Base-by-base conservation (phyloP, 2,888 invertebrate species). In the Drosophila trichaetosa region DNA sequence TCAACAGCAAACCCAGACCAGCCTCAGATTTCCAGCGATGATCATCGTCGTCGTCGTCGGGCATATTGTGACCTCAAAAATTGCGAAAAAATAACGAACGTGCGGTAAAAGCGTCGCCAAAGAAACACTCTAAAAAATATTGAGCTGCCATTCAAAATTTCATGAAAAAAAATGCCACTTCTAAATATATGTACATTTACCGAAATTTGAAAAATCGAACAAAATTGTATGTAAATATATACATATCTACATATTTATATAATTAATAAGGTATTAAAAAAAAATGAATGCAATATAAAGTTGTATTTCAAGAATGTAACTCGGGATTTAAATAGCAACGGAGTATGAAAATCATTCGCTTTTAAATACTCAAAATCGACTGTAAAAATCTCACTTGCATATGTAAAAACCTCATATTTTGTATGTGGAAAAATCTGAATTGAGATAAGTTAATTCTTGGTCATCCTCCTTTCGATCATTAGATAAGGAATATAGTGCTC, bases 101-200 rank as follows among this genome's bases (percentile, higher is more conserved):
- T 90, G 90, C 80, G 89, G 87, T 87, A 90, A 87, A 87, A 87
- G 90, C 89, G 87, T 87, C 87, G 87, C 90, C 90, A 90, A 90
- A 90, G 77, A 54, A 53, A 69, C 82, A 84, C 76, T 69, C n/a
- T 3, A 4, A 58, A 51, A 78, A 76, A 65, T 52, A 29, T 31
- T 16, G 3, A 21, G 21, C 21, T 13, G 10, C 10, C 4, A 4
- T 10, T n/a, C 10, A 33, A 33, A 33, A 4, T 10, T n/a, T 40
- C 40, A 40, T 10, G 0, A 4, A 21, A 33, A 33, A 7, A 52
- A 34, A 53, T 21, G 0, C 1, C 13, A 7, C 21, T 13, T 42
- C 3, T 42, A 21, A 21, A 42, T 46, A 24, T 8, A 24, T 24
- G 24, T 24, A 46, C 21, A 21, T 16, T 24, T 16, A 16, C 4